phyloP scores from a whole-genome alignment of 2,113 vertebrate species.

The Podocnemis expansa region DNA sequence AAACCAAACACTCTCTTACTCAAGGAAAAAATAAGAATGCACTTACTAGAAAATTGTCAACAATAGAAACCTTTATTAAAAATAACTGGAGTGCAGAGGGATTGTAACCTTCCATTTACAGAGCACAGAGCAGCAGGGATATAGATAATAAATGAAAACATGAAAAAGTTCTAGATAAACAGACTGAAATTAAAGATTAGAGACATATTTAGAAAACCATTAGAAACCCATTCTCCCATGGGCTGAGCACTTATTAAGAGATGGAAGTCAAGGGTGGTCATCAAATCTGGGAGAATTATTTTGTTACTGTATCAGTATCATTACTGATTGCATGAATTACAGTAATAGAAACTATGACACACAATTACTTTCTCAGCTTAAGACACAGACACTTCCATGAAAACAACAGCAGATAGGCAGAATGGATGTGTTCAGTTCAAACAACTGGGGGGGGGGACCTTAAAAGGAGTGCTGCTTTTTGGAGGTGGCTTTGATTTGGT shows the following conservation, averaged over 20 bases:
- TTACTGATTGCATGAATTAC: background rate
- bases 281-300: background rate
- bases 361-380: background rate
- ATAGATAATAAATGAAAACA: background rate
- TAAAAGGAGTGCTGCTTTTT: background rate
- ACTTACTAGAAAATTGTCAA: background rate
- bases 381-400: too few relatives aligned
- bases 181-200: background rate
- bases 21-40: background rate
- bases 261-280: background rate
- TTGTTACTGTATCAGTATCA: background rate
- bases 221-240: background rate
- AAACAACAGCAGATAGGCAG: too few relatives aligned
- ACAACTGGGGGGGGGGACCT: too few relatives aligned
- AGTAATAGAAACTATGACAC: background rate
- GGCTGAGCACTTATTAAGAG: background rate
- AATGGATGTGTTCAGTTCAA: too few relatives aligned
- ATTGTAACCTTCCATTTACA: background rate
- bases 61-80: background rate
- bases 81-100: background rate
- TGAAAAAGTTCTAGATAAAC: fast-evolving
- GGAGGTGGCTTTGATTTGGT: background rate
- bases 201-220: background rate
- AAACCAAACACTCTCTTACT: background rate
- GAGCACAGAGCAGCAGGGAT: background rate